Conservation (phyloP, 2,888 invertebrate species). For the Listrodromus nycthemerus region DNA sequence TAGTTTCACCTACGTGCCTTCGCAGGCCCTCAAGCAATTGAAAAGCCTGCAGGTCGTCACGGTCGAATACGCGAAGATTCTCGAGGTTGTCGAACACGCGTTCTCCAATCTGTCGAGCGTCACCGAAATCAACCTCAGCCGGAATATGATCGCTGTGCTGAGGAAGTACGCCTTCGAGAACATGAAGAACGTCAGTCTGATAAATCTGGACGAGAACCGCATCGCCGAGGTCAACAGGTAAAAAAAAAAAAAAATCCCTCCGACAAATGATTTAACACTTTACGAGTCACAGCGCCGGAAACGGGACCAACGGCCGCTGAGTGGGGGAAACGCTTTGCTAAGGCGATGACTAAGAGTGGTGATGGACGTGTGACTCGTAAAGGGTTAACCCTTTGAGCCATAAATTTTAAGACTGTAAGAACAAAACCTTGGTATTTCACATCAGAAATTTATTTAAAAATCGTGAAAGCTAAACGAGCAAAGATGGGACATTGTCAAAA, state of each 20-base stretch:
- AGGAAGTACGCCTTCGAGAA: slow-evolving; percentile 90
- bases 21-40: slow-evolving; percentile 88
- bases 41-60: slow-evolving; percentile 88
- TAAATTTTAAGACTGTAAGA: too few relatives aligned
- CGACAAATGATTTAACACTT: not conserved
- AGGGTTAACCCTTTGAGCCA: too few relatives aligned
- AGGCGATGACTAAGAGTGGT: too few relatives aligned
- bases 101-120: slow-evolving; percentile 91
- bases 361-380: too few relatives aligned
- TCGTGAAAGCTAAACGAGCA: too few relatives aligned
- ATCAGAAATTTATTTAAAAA: too few relatives aligned
- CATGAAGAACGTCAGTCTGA: slow-evolving; percentile 88
- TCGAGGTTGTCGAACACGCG: slow-evolving; percentile 89
- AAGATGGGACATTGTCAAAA: too few relatives aligned
- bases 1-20: slow-evolving; percentile 90
- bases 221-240: slow-evolving; percentile 89
- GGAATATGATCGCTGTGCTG: slow-evolving; percentile 89
- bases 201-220: slow-evolving; percentile 91
- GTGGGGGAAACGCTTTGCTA: too few relatives aligned
- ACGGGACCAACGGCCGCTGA: too few relatives aligned
- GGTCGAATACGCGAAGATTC: slow-evolving; percentile 90
- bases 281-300: too few relatives aligned
- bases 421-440: too few relatives aligned
- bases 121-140: slow-evolving; percentile 88
- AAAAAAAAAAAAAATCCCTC: slow-evolving; percentile 36